Base-by-base conservation (phyloP, 2,888 invertebrate genomes). In the Catocala fraxini region DNA sequence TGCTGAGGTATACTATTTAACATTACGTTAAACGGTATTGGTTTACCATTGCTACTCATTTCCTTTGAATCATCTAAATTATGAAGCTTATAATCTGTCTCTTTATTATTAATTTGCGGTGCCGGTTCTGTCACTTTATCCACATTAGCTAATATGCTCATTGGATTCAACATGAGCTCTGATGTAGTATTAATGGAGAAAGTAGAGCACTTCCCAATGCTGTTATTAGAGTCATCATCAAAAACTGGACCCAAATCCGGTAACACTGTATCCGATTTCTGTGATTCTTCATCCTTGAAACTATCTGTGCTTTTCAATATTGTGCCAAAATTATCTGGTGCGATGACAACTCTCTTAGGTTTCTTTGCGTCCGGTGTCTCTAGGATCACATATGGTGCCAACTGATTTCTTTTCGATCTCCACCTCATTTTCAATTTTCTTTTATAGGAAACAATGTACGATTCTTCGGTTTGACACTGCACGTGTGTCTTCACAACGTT, bases 211-310 rank as follows among this genome's bases (percentile, higher is more conserved):
- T 82, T 82, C 7, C 85, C 83, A 0, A 67, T 5, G 59, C 88
- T 89, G 3, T 75, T 75, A 0, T 81, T 82, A 0, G 91, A 90
- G 7, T 85, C 83, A 0, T 92, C 91, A 5, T 86, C 84, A 0
- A 75, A 71, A 0, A 81, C 6, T 0, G 56, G 5, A 0, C 75
- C 55, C 0, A 76, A 51, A 34, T 78, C 75, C 0, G 74, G 68
- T n/a, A 77, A 71, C 0, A 68, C 51, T 6, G 57, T 47, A 0
- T 56, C 11, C 0, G 48, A 51, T n/a, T 61, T 62, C 34, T 43
- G 5, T 42, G 57, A 48, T 55, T 61, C 62, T 6, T 34, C 48
- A 5, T 56, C 15, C 0, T 35, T 11, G 0, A 42, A 5, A 0
- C 10, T 35, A 0, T 69, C 57, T 3, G 70, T 35, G 0, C 60